phyloP scores from a whole-genome alignment of 2,113 vertebrate genomes.

The Antigone vipio region DNA sequence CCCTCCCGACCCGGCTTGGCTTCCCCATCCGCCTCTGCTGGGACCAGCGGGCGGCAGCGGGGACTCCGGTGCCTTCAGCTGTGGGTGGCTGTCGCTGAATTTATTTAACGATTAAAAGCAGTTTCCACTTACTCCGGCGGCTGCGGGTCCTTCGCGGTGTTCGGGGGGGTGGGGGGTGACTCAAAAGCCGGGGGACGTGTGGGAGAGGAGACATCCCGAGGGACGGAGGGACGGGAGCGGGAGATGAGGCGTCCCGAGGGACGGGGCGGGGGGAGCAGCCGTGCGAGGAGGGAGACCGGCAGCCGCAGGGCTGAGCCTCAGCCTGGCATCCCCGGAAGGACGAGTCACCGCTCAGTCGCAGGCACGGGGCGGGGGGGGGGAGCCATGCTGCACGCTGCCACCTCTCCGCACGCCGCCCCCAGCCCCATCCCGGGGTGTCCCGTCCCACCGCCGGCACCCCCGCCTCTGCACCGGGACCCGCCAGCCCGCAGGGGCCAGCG shows the following conservation, averaged over 20 bases:
- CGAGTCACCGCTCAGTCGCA: too few species aligned
- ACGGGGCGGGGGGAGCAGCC: neutral
- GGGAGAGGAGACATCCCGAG: neutral
- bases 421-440: neutral
- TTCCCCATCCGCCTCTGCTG: constrained; percentile 39
- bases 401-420: neutral
- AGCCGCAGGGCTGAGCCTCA: neutral
- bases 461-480: neutral
- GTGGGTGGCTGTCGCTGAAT: constrained; percentile 8
- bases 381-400: too few species aligned
- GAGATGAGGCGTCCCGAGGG: neutral
- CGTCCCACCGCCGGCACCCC: too few species aligned
- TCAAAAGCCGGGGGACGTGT: neutral
- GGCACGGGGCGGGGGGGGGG: too few species aligned
- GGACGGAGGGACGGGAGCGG: neutral
- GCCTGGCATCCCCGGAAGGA: too few species aligned
- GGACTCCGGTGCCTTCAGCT: constrained; percentile 57
- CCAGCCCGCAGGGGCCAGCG: fast-evolving
- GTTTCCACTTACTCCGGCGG: constrained; percentile 16
- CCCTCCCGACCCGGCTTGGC: constrained; percentile 27
- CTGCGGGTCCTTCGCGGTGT: neutral
- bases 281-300: neutral
- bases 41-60: neutral
- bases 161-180: neutral
- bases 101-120: constrained; percentile 64